Base-by-base conservation (phyloP, 2,113 vertebrate species). In the Herpetotheres cachinnans region DNA sequence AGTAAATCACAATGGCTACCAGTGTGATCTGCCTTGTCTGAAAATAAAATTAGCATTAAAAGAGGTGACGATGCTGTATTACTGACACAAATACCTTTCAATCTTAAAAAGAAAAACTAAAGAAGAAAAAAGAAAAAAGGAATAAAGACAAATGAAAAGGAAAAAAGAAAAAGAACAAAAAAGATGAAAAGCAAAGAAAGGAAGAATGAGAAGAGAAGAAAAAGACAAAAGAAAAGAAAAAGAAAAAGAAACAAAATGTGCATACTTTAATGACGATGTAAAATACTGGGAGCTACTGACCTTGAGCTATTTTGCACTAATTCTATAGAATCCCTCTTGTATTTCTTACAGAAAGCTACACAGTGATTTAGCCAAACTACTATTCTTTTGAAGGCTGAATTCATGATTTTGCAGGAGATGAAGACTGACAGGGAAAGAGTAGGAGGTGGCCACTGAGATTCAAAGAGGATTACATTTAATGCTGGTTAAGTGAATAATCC, bases 401-500 rank as follows among this genome's bases (percentile, higher is more conserved):
- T 96, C 87, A 94, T 83, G 80, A 90, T 93, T 97, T 97, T 97
- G 72, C 93, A 96, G 96, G 91, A 81, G 90, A 98, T 96, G 97
- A 97, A 96, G 95, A 96, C 82, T 97, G 91, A 97, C 91, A 97
- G 95, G 92, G 86, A 83, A 71, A 97, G 89, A 92, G 90, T 85
- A 97, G 77, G 73, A 95, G 87, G 90, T 89, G 70, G 52, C 73
- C 67, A 49, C 86, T 69, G 90, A 96, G 82, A 94, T 94, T 92
- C 70, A 59, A 84, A 95, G 88, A 96, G 97, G 97, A 98, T 96
- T 97, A 97, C 84, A 94, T 93, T 95, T 98, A 97, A 97, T 97
- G 97, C 96, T 86, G 71, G 69, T 87, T 97, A 96, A 98, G 90
- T 96, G 94, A 97, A 97, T 94, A 96, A 98, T 83, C 92, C 65